phyloP scores from a whole-genome alignment of 1,140 invertebrate genomes.

The Drosophila repleta region DNA sequence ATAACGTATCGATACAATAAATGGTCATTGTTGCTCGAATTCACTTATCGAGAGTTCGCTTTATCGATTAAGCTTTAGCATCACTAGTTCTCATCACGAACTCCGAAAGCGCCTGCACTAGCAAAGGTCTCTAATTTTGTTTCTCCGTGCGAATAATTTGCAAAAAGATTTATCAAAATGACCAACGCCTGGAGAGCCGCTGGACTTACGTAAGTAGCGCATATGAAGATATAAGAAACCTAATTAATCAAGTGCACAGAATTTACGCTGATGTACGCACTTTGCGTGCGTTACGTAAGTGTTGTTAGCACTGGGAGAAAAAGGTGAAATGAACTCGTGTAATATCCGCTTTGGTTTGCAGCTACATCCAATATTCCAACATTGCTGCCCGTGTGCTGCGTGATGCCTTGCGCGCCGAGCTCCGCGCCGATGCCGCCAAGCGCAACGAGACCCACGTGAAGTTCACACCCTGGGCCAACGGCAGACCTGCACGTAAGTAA shows the following conservation, averaged over 20 bases:
- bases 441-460: constrained; percentile 90
- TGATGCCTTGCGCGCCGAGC: constrained; percentile 90
- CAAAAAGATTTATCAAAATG: constrained; percentile 84
- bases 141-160: constrained; percentile 33
- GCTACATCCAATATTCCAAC: constrained; percentile 96
- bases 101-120: constrained; percentile 40
- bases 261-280: background rate
- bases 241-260: background rate
- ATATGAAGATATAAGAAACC: background rate
- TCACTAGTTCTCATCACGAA: constrained; percentile 7
- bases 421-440: constrained; percentile 89
- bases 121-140: constrained; percentile 29
- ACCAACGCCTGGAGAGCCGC: constrained; percentile 86
- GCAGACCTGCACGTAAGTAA: constrained; percentile 92
- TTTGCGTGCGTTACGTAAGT: constrained; percentile 63
- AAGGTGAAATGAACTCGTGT: constrained; percentile 20
- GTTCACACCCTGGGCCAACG: constrained; percentile 93
- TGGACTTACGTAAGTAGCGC: constrained; percentile 86
- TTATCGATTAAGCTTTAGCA: constrained; percentile 22
- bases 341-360: constrained; percentile 82
- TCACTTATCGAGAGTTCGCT: background rate
- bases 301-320: constrained; percentile 27
- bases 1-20: background rate
- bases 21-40: background rate
- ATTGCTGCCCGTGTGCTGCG: constrained; percentile 93